Percentiles rank a stretch among this genome's conserved stretches.
Conservation (phyloP, 2,113 vertebrate genomes). For the Sminthopsis crassicaudata region DNA sequence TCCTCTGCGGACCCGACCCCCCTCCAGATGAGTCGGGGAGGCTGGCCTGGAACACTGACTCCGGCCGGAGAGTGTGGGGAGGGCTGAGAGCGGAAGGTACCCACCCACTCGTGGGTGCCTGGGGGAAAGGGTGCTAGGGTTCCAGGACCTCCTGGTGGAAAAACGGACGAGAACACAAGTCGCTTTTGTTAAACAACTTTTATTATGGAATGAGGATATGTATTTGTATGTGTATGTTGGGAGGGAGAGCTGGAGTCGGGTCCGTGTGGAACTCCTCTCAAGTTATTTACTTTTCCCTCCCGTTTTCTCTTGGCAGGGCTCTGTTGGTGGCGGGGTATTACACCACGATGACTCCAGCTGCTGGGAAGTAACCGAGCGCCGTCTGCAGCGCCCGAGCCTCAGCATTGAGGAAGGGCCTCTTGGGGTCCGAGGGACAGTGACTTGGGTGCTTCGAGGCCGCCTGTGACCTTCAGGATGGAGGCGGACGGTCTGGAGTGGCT, state of each 20-base stretch:
- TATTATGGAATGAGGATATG: neutral
- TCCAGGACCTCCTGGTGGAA: neutral
- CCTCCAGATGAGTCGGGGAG: neutral
- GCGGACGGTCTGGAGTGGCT: constrained; percentile 88
- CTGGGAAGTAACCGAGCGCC: constrained; percentile 30
- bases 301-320: constrained; percentile 21
- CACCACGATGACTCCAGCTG: constrained; percentile 12
- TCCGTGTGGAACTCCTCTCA: neutral
- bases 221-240: neutral
- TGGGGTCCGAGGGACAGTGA: neutral
- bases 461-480: constrained; percentile 85
- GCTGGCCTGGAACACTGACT: neutral
- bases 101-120: too few species aligned
- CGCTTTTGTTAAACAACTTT: neutral
- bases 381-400: neutral
- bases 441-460: neutral
- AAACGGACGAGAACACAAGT: too few species aligned
- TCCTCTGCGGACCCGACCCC: too few species aligned
- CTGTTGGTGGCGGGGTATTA: neutral
- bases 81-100: neutral
- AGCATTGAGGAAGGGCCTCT: neutral
- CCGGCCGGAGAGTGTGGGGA: neutral
- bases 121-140: neutral
- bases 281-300: neutral
- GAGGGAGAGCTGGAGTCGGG: neutral